Base-by-base conservation (phyloP, 2,888 invertebrate genomes). In the Sinodicranocentrus sp. region DNA sequence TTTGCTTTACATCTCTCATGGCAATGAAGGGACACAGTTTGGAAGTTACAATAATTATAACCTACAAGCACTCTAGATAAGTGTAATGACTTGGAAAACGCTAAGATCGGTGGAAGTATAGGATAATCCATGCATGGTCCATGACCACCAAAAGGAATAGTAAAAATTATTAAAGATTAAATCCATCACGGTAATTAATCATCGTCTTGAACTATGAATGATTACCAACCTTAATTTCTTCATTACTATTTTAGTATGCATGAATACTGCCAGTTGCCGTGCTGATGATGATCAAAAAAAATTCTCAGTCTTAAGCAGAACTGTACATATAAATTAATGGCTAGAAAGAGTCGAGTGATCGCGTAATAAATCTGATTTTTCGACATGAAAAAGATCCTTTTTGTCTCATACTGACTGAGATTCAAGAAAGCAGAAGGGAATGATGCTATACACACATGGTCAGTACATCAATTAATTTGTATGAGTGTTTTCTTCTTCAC, bases 171-270 rank as follows among this genome's bases (percentile, higher is more conserved):
- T 10, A 33, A 33, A 10, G 33, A 17, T 52, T 17, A 2, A 52
- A 17, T 52, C 52, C 52, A 52, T 52, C 2, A 17, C 19, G 52
- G 17, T 52, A 52, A 52, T 52, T 52, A 52, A 52, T 33, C 33
- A 33, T 52, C 52, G 19, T 19, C 52, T 3, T 15, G 3, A 48
- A 33, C 33, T 33, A 33, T 33, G 3, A 6, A 33, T 33, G 33
- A 33, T 54, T 28, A 82, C 82, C 61, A 75, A 82, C 82, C 82
- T 82, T 68, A 82, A 52, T 75, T 75, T 82, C 57, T 70, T 82
- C 75, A 82, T 68, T 75, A 68, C 70, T 39, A 48, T 28, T 73
- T 57, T 65, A 52, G 43, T 72, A 67, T 73, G 73, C 80, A 80
- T 61, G 19, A 71, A 71, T 79, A 63, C 78, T 78, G 70, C 39